Evolutionary conservation across 2,113 vertebrate genomes (phyloP), one percentile per base, ranked within the genome.

Genomic region (Hemiprocne comata): DNA sequence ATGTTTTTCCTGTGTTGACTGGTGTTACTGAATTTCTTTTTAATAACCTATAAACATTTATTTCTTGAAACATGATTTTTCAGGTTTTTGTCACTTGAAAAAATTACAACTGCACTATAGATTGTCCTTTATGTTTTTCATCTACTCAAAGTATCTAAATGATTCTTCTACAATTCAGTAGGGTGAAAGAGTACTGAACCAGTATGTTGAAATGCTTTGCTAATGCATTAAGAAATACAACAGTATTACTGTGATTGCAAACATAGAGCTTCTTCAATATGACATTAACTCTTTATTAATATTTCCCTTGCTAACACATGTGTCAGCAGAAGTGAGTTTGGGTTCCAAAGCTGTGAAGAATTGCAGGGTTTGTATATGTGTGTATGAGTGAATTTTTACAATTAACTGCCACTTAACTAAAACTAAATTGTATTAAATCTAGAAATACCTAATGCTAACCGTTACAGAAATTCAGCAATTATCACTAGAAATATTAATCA

Each of bases 381-480:
- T 82, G 16, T 85, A 28, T 42, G 55, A 86, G 29, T 13, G 48
- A 70, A 46, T 86, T 92, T 88, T 69, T 86, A 13, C 61, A 87
- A 92, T 92, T 85, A 88, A 76, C 51, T 86, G 46, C 23, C 6
- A 60, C 42, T 88, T 91, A 53, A 83, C 93, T 95, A 85, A 80
- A 90, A 83, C 21, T 31, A 69, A 74, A 78, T 64, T 80, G 31
- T 58, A 54, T 89, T 91, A 79, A 76, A 89, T 93, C 87, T 73
- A 75, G 77, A 79, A 40, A 54, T 40, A 70, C n/a, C 67, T 87
- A 94, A 40, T 62, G 58, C 42, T 72, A 89, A 60, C 48, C 40
- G 21, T 93, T 93, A 72, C 29, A 91, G 75, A 93, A 94, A 88
- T 69, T 62, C 50, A 82, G 60, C 79, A 94, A 87, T 95, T 93